phyloP scores from a whole-genome alignment of 2,113 vertebrate genomes.

The Pipra filicauda region DNA sequence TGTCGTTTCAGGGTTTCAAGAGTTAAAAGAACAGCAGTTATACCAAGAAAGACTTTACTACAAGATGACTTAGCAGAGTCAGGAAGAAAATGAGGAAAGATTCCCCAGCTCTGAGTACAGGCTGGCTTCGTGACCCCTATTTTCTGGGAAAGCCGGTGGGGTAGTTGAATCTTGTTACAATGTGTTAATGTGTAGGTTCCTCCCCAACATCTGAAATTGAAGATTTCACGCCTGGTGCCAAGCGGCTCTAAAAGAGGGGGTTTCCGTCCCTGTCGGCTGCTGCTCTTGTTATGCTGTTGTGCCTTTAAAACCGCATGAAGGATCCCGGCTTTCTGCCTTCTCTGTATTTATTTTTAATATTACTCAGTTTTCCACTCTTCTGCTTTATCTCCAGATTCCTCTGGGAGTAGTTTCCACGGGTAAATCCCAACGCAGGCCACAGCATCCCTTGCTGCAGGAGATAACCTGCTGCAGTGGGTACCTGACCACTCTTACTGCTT shows the following conservation, averaged over 20 bases:
- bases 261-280: neutral
- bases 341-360: conserved; percentile 32
- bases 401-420: neutral
- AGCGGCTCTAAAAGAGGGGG: neutral
- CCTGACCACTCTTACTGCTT: neutral
- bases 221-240: neutral
- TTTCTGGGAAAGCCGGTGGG: conserved; percentile 3
- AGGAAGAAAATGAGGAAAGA: conserved; percentile 33
- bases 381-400: neutral
- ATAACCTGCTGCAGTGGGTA: neutral
- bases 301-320: conserved; percentile 26
- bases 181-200: neutral
- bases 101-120: neutral
- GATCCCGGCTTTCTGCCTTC: neutral
- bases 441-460: neutral
- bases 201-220: neutral
- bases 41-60: neutral
- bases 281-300: neutral
- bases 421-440: neutral
- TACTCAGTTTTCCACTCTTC: neutral
- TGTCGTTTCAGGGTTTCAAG: neutral
- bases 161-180: neutral
- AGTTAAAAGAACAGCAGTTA: conserved; percentile 16
- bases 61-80: conserved; percentile 13
- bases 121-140: neutral